These are phyloP conservation scores for Heliopora coerulea DNA, from an alignment of 92 coral and sea anemone species.

Conservation along the genomic window DNA sequence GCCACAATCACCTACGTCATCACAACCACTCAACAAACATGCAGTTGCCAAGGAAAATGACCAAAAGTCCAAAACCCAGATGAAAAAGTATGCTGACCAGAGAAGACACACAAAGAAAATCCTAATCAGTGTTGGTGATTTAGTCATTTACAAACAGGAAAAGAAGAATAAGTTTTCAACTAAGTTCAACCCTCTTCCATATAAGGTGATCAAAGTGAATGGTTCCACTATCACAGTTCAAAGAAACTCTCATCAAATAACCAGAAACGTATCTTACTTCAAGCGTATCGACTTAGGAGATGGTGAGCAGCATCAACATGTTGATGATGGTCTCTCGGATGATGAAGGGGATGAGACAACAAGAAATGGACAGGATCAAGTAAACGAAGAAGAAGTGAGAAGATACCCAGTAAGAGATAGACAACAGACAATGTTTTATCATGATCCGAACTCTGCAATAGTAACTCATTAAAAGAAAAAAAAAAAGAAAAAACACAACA, in stretches of 20 bases:
- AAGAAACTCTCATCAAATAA: background rate
- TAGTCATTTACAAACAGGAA: background rate
- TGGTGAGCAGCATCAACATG: background rate
- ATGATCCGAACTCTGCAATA: too few relatives aligned
- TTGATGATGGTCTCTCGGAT: background rate
- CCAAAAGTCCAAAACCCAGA: background rate
- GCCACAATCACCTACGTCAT: background rate
- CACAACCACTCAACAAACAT: constrained; percentile 1
- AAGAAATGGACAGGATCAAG: background rate
- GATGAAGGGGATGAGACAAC: background rate
- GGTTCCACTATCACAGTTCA: constrained; percentile 2
- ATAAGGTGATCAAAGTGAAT: background rate
- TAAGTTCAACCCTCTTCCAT: background rate
- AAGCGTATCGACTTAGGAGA: background rate
- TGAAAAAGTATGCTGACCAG: constrained; percentile 1
- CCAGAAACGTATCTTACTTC: constrained; percentile 1
- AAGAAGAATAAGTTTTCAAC: constrained; percentile 3
- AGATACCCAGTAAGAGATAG: constrained; percentile 1
- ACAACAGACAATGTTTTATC: background rate
- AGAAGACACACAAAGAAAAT: background rate
- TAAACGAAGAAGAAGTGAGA: background rate
- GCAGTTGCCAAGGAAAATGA: background rate
- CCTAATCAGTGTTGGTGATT: background rate
- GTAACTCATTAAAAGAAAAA: too few relatives aligned
- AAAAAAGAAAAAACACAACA: too few relatives aligned